These are phyloP conservation scores for Falco columbarius DNA, from an alignment of 2,797 vertebrate species.

Conservation along the genomic window DNA sequence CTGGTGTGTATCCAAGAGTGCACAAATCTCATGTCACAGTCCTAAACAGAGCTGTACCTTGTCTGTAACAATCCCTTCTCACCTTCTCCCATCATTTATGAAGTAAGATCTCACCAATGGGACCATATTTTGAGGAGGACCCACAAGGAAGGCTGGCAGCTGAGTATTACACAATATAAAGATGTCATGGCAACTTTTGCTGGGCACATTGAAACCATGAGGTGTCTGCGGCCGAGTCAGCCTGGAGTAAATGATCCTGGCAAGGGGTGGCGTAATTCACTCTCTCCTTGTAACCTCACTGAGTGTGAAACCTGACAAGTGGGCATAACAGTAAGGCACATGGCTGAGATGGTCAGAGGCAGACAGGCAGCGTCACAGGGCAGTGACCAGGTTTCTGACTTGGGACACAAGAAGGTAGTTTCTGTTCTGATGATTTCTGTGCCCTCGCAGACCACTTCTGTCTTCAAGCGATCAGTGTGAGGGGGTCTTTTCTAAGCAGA, in stretches of 20 bases:
- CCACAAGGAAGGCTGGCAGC: neutral
- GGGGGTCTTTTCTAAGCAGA: neutral
- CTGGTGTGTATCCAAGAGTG: neutral
- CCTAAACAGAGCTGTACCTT: neutral
- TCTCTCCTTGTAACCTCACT: neutral
- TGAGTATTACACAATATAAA: neutral
- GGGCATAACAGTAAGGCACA: neutral
- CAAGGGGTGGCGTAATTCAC: fast-evolving
- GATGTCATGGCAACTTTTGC: neutral
- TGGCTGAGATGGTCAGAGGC: neutral
- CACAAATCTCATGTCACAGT: neutral
- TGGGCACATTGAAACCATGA: neutral
- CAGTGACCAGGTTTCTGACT: neutral
- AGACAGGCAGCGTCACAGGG: neutral
- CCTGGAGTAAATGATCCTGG: neutral
- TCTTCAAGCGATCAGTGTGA: neutral
- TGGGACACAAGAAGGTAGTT: neutral
- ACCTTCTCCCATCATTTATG: neutral
- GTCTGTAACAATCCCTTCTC: neutral
- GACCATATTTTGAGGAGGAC: neutral
- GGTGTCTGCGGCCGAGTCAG: neutral
- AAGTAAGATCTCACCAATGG: neutral
- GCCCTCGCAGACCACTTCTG: neutral
- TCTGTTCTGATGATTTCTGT: neutral
- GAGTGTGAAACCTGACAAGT: neutral